Conservation (phyloP, 2,888 invertebrate species). For the Apodemia zela region DNA sequence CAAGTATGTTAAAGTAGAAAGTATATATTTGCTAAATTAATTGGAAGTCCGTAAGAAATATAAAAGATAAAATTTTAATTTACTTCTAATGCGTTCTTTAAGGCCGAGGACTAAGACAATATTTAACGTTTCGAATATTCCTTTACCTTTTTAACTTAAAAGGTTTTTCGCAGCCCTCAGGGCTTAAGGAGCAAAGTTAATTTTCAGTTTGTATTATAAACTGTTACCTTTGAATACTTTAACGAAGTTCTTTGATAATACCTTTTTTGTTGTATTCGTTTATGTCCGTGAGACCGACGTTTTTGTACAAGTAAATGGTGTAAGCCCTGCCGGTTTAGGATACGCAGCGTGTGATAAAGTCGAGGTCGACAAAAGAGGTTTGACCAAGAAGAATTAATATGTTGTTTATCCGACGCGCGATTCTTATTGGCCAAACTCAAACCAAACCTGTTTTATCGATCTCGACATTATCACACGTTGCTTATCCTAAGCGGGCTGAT, state of each 20-base stretch:
- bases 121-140: conserved; percentile 8
- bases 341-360: too few species aligned
- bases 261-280: not conserved
- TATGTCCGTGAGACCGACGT: not conserved
- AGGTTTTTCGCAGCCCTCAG: not conserved
- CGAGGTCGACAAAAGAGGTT: too few species aligned
- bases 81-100: conserved; percentile 10
- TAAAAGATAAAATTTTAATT: conserved; percentile 10
- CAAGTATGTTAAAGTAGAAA: not conserved
- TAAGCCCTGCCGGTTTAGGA: too few species aligned
- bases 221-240: conserved; percentile 11
- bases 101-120: not conserved
- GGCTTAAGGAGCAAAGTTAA: conserved; percentile 6
- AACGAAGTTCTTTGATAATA: not conserved
- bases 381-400: too few species aligned
- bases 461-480: too few species aligned
- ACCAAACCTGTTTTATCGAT: too few species aligned
- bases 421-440: too few species aligned
- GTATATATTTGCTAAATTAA: conserved; percentile 7
- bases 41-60: not conserved
- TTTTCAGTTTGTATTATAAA: conserved; percentile 13
- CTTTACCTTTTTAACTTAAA: conserved; percentile 10
- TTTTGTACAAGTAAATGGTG: not conserved
- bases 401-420: too few species aligned
- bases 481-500: too few species aligned